Evolutionary conservation across 1,140 invertebrate genomes (phyloP), one percentile per base, ranked within the genome.

Genomic region (Drepana arcuata): DNA sequence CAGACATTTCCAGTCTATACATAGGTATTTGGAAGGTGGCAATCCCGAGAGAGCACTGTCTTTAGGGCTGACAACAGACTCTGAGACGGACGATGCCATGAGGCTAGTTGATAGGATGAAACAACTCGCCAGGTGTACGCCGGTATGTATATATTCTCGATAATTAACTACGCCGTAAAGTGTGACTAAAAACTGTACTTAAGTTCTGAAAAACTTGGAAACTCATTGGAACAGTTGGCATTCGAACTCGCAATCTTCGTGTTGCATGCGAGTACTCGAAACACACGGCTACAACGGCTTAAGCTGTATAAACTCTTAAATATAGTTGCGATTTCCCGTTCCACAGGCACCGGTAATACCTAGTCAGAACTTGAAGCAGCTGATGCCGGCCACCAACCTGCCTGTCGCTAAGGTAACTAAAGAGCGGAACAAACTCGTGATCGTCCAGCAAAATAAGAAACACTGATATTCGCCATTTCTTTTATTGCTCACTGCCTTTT

Each of bases 351-450:
- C 73, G 0, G 41, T 80, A 9, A 87, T 88, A 45, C 85, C 86
- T 14, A 85, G 83, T 51, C 86, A 88, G 69, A 89, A 87, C 60
- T 62, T 86, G 33, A 85, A 83, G 57, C 90, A 80, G 65, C 84
- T 86, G 61, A 89, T 85, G 85, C 86, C 56, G 45, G 85, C 86
- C 13, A 86, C 84, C 9, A 84, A 84, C 29, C 54, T 85, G 0
- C 86, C 87, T 0, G 87, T 87, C 15, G 91, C 91, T 1, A 92
- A 90, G 67, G 90, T 92, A 2, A 92, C 91, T 7, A 87, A 90
- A 41, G 86, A 92, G 50, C 88, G 89, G 52, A 92, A 92, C 66
- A 92, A 92, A 68, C 84, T 93, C 5, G 89, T 93, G 38, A 91
- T 92, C 58, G 88, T 91, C 40, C 90, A 91, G 58, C 87, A 85